These are phyloP conservation scores for Okapia johnstoni DNA, from an alignment of 2,113 vertebrate genomes.

Conservation along the genomic window DNA sequence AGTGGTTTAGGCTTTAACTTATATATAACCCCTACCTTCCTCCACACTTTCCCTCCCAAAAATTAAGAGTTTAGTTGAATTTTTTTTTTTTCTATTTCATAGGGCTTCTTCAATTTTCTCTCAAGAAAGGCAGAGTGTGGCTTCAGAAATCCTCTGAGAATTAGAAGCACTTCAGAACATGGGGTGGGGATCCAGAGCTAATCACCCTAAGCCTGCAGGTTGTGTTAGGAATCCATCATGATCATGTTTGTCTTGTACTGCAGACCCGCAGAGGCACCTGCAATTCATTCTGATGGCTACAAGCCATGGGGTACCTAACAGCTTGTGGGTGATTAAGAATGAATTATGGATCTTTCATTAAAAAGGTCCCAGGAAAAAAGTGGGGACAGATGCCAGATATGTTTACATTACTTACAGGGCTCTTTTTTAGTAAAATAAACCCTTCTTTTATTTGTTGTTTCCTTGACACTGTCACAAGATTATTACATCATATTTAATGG, in stretches of 20 bases:
- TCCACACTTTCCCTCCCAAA: not conserved
- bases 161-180: not conserved
- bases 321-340: conserved; percentile 17
- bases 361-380: conserved; percentile 29
- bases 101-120: not conserved
- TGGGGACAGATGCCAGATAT: not conserved
- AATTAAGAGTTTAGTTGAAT: not conserved
- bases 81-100: not conserved
- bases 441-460: not conserved
- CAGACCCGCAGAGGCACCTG: not conserved
- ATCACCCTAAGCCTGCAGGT: not conserved
- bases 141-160: conserved; percentile 15
- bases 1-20: not conserved
- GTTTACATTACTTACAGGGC: not conserved
- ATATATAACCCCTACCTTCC: too few relatives aligned
- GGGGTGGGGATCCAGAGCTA: not conserved
- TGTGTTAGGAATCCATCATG: not conserved
- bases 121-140: not conserved
- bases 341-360: conserved; percentile 39
- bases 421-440: conserved; percentile 38
- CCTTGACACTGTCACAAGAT: not conserved
- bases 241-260: not conserved
- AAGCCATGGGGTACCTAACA: not conserved
- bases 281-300: conserved; percentile 19
- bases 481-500: not conserved